phyloP scores from a whole-genome alignment of 1,140 invertebrate species.

The Lucilia sericata region DNA sequence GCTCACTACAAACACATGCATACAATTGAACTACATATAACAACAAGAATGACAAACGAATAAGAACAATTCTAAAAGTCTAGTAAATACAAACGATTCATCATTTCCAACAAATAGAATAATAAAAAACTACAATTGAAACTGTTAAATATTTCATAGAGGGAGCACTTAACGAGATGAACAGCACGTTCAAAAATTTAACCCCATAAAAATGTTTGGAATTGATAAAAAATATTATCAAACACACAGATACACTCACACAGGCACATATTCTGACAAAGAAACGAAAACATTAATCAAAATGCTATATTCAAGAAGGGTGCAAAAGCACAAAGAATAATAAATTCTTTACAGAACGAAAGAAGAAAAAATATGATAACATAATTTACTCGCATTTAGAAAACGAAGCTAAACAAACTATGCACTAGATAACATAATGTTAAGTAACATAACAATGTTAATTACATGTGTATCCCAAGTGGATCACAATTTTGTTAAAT shows the following conservation, averaged over 20 bases:
- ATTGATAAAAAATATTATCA: not conserved
- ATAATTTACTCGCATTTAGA: not conserved
- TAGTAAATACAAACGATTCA: not conserved
- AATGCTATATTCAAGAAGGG: not conserved
- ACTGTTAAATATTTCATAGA: not conserved
- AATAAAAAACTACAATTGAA: not conserved
- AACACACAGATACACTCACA: not conserved
- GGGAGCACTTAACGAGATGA: not conserved
- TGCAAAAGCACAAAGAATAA: not conserved
- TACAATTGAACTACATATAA: too few species aligned
- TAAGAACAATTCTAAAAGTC: not conserved
- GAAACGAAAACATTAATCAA: not conserved
- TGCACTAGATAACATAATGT: not conserved
- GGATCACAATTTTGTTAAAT: not conserved
- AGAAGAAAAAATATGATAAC: not conserved
- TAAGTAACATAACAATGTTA: not conserved
- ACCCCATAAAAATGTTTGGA: not conserved
- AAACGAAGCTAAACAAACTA: not conserved
- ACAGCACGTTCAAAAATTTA: not conserved
- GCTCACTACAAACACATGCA: not conserved
- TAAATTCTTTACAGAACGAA: not conserved
- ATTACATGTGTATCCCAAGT: not conserved
- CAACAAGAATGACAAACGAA: not conserved
- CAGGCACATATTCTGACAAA: not conserved
- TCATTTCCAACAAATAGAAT: not conserved